Evolutionary conservation across 2,113 vertebrate species (phyloP), one percentile per base, ranked within the genome.

Genomic region (Microtus pennsylvanicus): DNA sequence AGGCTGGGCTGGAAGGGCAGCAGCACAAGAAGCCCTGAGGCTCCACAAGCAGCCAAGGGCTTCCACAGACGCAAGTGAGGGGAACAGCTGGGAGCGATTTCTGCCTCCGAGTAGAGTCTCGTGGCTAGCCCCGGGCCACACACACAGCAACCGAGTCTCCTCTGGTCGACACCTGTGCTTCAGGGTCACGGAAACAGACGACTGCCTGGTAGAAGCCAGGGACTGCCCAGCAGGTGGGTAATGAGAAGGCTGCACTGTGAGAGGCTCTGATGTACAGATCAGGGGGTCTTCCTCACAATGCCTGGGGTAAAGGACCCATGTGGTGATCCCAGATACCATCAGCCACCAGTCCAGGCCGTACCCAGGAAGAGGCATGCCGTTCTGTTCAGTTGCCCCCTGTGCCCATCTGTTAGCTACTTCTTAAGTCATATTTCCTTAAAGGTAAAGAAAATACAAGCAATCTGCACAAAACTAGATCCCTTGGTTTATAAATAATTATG

Each of bases 1-100:
- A 89, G 92, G 94, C 77, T 96, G 96, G 91, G 91, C 97, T 98
- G 91, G 35, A 97, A 95, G 16, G 87, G 96, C 42, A 97, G 82
- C 70, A 94, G 80, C 75, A 76, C 35, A 91, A 78, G 35, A 9
- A 63, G 5, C 16, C 10, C 87, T 72, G 93, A 67, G 11, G 65
- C 65, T 42, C 69, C 87, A 74, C 42, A 89, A 58, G 21, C 69
- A 90, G 80, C 87, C 65, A 30, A 76, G 16, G n/a, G 93, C 87
- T 69, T 89, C 89, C 58, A 89, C 55, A 91, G 50, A 89, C 2
- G 55, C 55, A 21, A 45, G 42, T 88, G 47, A 69, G 19, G 26
- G 92, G 22, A 55, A n/a, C 14, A 19, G 17, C 21, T 13, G 0
- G 6, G 33, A 28, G 55, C 35, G 4, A 55, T 0, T 0, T 38